A percentile compares a stretch with the other conserved stretches of the same genome.
phyloP scores from a whole-genome alignment of 2,113 vertebrate genomes.

The Python bivittatus region DNA sequence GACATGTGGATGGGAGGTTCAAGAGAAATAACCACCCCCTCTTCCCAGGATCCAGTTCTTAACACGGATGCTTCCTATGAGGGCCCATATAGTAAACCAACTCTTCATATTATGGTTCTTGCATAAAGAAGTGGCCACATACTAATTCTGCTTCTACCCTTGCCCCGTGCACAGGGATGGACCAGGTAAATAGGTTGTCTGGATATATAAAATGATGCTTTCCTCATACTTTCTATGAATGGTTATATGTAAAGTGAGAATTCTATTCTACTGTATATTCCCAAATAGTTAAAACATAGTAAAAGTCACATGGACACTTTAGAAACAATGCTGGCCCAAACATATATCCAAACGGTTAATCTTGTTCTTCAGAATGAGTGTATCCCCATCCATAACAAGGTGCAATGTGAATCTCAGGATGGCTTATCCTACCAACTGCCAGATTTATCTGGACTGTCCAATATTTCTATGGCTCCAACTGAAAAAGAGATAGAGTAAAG shows the following conservation, averaged over 20 bases:
- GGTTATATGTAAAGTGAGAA: neutral
- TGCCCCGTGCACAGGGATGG: neutral
- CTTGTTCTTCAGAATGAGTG: neutral
- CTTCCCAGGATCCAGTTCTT: neutral
- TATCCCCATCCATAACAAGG: neutral
- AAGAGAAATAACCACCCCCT: neutral
- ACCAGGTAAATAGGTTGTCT: neutral
- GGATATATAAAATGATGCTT: neutral
- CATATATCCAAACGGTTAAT: neutral
- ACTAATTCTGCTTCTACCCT: neutral
- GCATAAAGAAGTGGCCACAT: neutral
- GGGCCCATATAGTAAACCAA: neutral
- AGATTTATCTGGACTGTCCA: neutral
- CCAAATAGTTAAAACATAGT: neutral
- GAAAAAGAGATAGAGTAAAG: neutral
- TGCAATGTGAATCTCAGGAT: neutral
- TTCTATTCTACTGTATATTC: neutral
- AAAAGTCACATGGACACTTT: neutral
- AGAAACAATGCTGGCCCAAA: neutral
- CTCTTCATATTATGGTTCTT: neutral
- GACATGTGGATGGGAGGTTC: neutral
- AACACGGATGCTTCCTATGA: neutral
- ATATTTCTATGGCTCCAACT: no score
- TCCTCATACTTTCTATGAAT: neutral
- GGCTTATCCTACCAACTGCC: neutral